Evolutionary conservation across 1,140 invertebrate genomes (phyloP).

Genomic region (Drosophila virilis): DNA sequence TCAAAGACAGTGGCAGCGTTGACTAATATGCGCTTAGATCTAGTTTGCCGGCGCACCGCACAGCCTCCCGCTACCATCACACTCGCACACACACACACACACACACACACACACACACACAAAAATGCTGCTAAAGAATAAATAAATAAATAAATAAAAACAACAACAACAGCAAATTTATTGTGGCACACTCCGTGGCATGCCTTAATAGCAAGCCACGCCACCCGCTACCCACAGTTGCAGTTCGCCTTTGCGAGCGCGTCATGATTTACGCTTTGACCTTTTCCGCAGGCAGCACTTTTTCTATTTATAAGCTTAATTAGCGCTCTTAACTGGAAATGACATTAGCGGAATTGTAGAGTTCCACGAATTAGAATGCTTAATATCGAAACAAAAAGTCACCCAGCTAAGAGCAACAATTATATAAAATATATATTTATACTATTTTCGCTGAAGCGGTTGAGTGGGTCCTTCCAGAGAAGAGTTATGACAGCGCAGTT

Average conservation of each 20-base stretch:
- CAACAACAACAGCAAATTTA: conserved; percentile 38
- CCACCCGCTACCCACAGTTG: background rate
- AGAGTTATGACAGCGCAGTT: no score
- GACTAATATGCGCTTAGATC: conserved; percentile 70
- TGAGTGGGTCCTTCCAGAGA: no score
- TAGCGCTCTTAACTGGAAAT: conserved; percentile 68
- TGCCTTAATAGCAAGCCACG: conserved; percentile 9
- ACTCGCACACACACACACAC: no score
- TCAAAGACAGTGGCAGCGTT: conserved; percentile 60
- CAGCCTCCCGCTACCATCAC: background rate
- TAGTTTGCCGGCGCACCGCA: conserved; percentile 23
- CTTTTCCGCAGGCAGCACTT: conserved; percentile 74
- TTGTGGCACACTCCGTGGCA: conserved; percentile 33
- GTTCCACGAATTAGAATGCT: no score
- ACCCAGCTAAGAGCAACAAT: no score
- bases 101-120: background rate
- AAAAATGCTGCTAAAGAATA: background rate
- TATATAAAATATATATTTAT: no score
- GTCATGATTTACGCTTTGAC: conserved; percentile 79
- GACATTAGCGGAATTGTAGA: conserved; percentile 58
- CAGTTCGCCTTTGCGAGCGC: conserved; percentile 14
- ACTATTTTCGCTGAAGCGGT: no score
- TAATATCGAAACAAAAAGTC: no score
- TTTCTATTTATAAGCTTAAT: conserved; percentile 67
- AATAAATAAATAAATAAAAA: conserved; percentile 11